Percentiles rank a stretch among this genome's conserved stretches.
Evolutionary conservation across 1,140 invertebrate genomes (phyloP).

Genomic region (Drosophila kikkawai): DNA sequence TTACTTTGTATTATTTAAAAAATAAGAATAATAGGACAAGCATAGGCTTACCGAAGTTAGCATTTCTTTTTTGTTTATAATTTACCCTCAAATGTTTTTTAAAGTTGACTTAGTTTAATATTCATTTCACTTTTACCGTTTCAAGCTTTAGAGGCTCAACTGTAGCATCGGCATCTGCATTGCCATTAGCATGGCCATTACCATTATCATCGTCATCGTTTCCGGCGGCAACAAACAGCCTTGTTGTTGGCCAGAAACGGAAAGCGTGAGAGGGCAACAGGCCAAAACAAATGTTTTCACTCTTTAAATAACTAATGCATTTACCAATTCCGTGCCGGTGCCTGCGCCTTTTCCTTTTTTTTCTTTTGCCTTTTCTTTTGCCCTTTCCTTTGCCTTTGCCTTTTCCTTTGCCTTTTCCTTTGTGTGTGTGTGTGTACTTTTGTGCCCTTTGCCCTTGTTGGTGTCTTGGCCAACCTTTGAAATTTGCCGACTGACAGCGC

Average conservation of each 20-base stretch:
- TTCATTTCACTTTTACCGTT: no score
- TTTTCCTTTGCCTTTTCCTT: slow-evolving; percentile 8
- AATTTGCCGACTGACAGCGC: slow-evolving; percentile 62
- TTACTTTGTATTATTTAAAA: no score
- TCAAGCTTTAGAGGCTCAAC: not conserved
- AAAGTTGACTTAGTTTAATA: not conserved
- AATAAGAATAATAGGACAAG: no score
- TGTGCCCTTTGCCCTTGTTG: slow-evolving; percentile 40
- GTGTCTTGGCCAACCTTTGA: slow-evolving; percentile 61
- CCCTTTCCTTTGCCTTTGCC: slow-evolving; percentile 4
- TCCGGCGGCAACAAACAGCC: slow-evolving; percentile 14
- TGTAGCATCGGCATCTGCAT: slow-evolving; percentile 22
- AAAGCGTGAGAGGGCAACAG: slow-evolving; percentile 37
- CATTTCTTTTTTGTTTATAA: not conserved
- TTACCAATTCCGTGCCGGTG: slow-evolving; percentile 32
- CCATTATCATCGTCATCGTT: slow-evolving; percentile 33
- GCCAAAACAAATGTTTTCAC: slow-evolving; percentile 59
- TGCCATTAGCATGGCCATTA: slow-evolving; percentile 24
- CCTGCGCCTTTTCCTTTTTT: not conserved
- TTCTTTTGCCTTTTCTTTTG: slow-evolving; percentile 2
- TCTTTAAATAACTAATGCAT: slow-evolving; percentile 79
- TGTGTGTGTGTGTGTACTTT: not conserved
- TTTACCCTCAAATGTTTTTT: not conserved
- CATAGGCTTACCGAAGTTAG: no score
- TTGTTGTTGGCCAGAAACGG: not conserved